A percentile compares a stretch with the other conserved stretches of the same genome.
phyloP scores from a whole-genome alignment of 2,888 invertebrate genomes.

The Myopa testacea region DNA sequence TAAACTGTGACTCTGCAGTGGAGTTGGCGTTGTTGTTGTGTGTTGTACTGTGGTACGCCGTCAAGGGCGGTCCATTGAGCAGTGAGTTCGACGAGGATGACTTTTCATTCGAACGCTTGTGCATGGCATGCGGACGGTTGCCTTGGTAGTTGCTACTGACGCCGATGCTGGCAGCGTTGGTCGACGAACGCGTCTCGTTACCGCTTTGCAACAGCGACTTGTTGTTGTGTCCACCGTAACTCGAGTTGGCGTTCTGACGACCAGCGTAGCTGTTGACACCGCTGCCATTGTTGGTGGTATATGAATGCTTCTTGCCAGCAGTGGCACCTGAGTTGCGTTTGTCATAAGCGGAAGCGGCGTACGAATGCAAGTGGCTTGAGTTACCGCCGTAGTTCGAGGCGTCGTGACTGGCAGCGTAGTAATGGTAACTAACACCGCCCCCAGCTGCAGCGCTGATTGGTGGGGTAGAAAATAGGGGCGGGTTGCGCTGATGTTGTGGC shows the following conservation, averaged over 20 bases:
- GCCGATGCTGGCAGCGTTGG: slow-evolving; percentile 54
- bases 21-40: slow-evolving; percentile 48
- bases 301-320: slow-evolving; percentile 43
- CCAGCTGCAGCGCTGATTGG: slow-evolving; percentile 59
- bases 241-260: slow-evolving; percentile 46
- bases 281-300: slow-evolving; percentile 40
- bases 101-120: slow-evolving; percentile 57
- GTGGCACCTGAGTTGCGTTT: slow-evolving; percentile 56
- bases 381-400: slow-evolving; percentile 43
- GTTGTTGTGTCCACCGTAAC: slow-evolving; percentile 51
- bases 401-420: slow-evolving; percentile 51
- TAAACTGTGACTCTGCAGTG: slow-evolving; percentile 43
- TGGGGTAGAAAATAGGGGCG: slow-evolving; percentile 67
- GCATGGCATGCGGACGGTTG: slow-evolving; percentile 55
- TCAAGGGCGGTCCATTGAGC: slow-evolving; percentile 56
- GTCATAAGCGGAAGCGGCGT: slow-evolving; percentile 54
- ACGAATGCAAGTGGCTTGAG: slow-evolving; percentile 35
- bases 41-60: slow-evolving; percentile 1
- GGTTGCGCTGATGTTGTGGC: slow-evolving; percentile 55
- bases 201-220: slow-evolving; percentile 55
- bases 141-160: slow-evolving; percentile 53
- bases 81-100: slow-evolving; percentile 57
- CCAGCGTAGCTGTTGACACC: slow-evolving; percentile 32
- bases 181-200: slow-evolving; percentile 61
- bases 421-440: slow-evolving; percentile 56